phyloP scores from a whole-genome alignment of 2,888 invertebrate genomes.

The Apamea crenata region DNA sequence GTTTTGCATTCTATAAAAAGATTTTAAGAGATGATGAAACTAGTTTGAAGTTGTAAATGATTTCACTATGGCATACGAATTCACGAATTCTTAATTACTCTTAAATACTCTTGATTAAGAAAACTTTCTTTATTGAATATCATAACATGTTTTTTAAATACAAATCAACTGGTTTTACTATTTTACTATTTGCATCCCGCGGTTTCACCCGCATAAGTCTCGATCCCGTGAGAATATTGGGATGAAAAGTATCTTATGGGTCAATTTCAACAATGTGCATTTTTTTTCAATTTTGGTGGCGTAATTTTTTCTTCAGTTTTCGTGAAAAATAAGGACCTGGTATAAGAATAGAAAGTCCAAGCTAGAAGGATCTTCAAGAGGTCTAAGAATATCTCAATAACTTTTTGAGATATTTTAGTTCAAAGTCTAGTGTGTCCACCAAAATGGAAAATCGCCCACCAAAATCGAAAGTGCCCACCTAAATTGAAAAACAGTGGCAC shows the following conservation, averaged over 20 bases:
- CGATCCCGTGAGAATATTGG: background rate
- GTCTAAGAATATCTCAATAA: too few species aligned
- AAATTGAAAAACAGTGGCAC: too few species aligned
- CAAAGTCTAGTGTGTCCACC: too few species aligned
- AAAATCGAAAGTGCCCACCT: too few species aligned
- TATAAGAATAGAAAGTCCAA: too few species aligned
- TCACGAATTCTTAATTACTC: slow-evolving; percentile 34
- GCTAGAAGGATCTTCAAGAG: too few species aligned
- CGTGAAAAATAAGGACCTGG: too few species aligned
- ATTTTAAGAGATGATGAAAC: slow-evolving; percentile 18
- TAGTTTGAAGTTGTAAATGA: slow-evolving; percentile 26
- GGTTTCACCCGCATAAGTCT: background rate
- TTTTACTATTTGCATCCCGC: background rate
- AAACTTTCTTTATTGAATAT: slow-evolving; percentile 49
- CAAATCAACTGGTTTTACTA: slow-evolving; percentile 16
- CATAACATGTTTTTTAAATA: slow-evolving; percentile 18
- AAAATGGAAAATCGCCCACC: too few species aligned
- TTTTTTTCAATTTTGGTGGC: too few species aligned
- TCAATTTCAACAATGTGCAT: too few species aligned
- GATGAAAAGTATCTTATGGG: background rate
- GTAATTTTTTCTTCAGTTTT: too few species aligned
- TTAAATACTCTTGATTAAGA: slow-evolving; percentile 32
- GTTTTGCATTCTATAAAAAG: background rate
- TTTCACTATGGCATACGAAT: slow-evolving; percentile 4
- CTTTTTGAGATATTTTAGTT: too few species aligned